A percentile compares a stretch with the other conserved stretches of the same genome.
Evolutionary conservation across 2,113 vertebrate species (phyloP).

Genomic region (Holacanthus passer): DNA sequence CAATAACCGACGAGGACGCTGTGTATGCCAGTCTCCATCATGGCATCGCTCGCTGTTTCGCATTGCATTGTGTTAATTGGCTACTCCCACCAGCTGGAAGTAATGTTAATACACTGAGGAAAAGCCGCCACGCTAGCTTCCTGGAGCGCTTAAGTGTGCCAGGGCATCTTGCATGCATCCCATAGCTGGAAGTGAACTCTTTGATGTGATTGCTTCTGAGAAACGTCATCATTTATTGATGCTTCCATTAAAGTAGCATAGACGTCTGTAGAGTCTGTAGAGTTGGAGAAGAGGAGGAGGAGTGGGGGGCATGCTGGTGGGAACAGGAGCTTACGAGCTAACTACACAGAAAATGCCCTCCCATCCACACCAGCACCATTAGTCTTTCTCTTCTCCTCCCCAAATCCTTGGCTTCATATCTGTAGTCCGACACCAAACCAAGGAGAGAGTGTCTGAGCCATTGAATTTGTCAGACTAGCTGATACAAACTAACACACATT

Average conservation of each 20-base stretch:
- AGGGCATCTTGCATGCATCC: conserved; percentile 75
- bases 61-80: conserved; percentile 75
- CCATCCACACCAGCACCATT: conserved; percentile 8
- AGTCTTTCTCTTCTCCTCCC: conserved; percentile 19
- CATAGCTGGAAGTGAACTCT: conserved; percentile 82
- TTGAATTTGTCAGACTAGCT: neutral
- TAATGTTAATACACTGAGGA: conserved; percentile 79
- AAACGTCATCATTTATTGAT: conserved; percentile 90
- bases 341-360: conserved; percentile 56
- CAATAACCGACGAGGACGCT: neutral
- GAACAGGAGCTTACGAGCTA: conserved; percentile 51
- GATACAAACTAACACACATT: neutral
- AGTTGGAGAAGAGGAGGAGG: conserved; percentile 55
- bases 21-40: conserved; percentile 1
- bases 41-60: conserved; percentile 37
- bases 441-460: conserved; percentile 12
- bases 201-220: conserved; percentile 89
- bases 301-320: conserved; percentile 41
- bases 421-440: neutral
- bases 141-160: conserved; percentile 75
- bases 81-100: conserved; percentile 73
- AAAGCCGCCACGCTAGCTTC: conserved; percentile 73
- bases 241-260: conserved; percentile 85
- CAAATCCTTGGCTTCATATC: conserved; percentile 1
- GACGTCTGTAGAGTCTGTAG: conserved; percentile 72